Conservation (phyloP, 2,797 vertebrate species). For the Sebastes vulpes region DNA sequence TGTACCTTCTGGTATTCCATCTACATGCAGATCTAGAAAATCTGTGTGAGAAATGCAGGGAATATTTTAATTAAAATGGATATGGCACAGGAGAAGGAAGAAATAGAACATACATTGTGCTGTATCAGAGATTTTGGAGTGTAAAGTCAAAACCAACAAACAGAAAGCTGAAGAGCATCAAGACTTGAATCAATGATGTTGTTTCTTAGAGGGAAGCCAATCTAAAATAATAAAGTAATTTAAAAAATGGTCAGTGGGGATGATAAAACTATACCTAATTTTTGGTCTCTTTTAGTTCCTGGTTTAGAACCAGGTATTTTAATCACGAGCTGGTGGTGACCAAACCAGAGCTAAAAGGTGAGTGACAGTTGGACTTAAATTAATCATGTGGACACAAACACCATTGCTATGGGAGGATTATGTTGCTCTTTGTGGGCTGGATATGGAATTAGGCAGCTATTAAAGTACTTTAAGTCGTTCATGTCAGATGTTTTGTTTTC, state of each 20-base stretch:
- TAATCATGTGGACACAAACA: neutral
- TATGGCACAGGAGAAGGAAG: neutral
- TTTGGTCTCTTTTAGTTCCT: accelerated
- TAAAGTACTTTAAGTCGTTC: accelerated
- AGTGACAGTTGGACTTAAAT: neutral
- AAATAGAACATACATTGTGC: neutral
- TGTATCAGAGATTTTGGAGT: neutral
- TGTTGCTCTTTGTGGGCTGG: neutral
- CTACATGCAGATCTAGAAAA: neutral
- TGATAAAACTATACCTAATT: neutral
- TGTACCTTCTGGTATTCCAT: neutral
- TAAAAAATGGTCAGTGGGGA: no score
- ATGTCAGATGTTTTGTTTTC: neutral
- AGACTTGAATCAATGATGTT: neutral
- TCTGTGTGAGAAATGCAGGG: neutral
- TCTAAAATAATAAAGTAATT: accelerated
- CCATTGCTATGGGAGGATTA: accelerated
- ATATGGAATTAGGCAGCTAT: neutral
- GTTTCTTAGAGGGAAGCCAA: neutral
- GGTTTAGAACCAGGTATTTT: neutral
- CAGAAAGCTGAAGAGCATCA: neutral
- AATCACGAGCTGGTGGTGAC: neutral
- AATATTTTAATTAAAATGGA: neutral
- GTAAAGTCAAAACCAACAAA: neutral
- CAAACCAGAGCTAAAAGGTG: neutral